phyloP scores from a whole-genome alignment of 2,888 invertebrate species.

The Euspilapteryx auroguttella region DNA sequence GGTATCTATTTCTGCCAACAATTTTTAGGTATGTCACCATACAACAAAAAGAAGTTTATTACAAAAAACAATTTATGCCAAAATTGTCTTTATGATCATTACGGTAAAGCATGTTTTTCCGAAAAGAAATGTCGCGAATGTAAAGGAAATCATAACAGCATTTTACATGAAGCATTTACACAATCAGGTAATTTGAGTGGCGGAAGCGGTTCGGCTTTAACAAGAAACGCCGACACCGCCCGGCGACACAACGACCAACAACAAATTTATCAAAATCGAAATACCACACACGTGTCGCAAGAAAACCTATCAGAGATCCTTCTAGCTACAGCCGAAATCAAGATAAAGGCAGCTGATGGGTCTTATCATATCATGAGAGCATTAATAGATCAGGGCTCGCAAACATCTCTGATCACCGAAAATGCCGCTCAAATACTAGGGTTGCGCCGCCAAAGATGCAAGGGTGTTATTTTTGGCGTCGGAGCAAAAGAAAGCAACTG shows the following conservation, averaged over 20 bases:
- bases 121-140: not conserved
- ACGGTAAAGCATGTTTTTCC: not conserved
- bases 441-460: not conserved
- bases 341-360: not conserved
- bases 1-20: not conserved
- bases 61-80: not conserved
- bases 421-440: conserved; percentile 2
- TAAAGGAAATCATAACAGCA: not conserved
- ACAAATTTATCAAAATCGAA: not conserved
- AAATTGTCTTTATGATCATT: not conserved
- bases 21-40: not conserved
- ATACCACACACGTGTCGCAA: conserved; percentile 1
- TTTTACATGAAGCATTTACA: conserved; percentile 1
- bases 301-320: not conserved
- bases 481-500: conserved; percentile 1
- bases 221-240: too few species aligned
- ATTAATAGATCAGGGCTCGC: not conserved
- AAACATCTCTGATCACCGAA: conserved; percentile 2
- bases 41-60: not conserved
- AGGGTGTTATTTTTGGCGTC: conserved; percentile 1
- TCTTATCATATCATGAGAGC: not conserved
- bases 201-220: too few species aligned
- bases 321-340: not conserved
- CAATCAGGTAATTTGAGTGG: too few species aligned
- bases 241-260: not conserved